phyloP scores from a whole-genome alignment of 1,140 invertebrate genomes.

The Drosophila watanabei region DNA sequence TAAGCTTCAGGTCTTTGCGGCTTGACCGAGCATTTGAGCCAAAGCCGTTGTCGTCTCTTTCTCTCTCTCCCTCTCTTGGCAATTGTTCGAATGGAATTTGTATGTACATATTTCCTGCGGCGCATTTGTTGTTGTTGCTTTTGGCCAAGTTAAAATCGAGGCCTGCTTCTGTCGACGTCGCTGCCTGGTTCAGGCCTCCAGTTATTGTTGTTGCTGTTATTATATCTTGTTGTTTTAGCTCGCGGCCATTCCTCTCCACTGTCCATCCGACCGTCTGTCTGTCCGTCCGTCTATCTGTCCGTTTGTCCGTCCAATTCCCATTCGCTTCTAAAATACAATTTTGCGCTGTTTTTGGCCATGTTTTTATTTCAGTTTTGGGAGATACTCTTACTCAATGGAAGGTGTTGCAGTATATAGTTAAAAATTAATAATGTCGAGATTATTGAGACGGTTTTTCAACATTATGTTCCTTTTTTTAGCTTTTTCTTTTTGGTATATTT shows the following conservation, averaged over 20 bases:
- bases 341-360: slow-evolving; percentile 48
- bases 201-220: slow-evolving; percentile 38
- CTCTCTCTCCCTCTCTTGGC: slow-evolving; percentile 5
- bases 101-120: slow-evolving; percentile 35
- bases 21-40: slow-evolving; percentile 33
- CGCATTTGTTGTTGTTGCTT: slow-evolving; percentile 37
- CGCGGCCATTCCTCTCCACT: slow-evolving; percentile 48
- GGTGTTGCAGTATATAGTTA: not conserved
- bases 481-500: not conserved
- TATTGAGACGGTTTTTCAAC: not conserved
- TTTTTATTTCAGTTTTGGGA: slow-evolving; percentile 43
- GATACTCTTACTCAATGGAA: not conserved
- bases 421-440: not conserved
- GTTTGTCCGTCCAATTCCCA: slow-evolving; percentile 22
- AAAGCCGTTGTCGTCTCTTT: not conserved
- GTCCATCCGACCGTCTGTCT: slow-evolving; percentile 8
- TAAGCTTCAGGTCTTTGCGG: slow-evolving; percentile 25
- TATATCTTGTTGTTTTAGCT: slow-evolving; percentile 42
- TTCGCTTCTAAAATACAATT: slow-evolving; percentile 67
- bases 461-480: not conserved
- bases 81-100: slow-evolving; percentile 38
- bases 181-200: slow-evolving; percentile 30
- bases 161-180: slow-evolving; percentile 25
- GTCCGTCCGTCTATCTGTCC: not conserved
- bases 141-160: slow-evolving; percentile 35